Evolutionary conservation across 2,113 vertebrate species (phyloP).

Genomic region (Helogale parvula): DNA sequence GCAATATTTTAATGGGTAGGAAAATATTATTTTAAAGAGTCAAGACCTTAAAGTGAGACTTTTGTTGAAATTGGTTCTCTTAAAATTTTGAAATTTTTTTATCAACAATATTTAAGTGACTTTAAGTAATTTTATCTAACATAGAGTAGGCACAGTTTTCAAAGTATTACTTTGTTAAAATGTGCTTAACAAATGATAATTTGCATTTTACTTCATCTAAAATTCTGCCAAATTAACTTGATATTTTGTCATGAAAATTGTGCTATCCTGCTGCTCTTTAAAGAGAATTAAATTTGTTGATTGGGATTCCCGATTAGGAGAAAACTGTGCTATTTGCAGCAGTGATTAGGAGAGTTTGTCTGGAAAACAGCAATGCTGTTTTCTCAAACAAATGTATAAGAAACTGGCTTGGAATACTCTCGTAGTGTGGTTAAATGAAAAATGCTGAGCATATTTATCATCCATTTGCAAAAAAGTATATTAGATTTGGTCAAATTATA

Average conservation of each 20-base stretch:
- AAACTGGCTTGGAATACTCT: neutral
- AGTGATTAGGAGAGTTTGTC: conserved; percentile 32
- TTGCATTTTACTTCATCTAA: conserved; percentile 59
- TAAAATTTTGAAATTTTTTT: conserved; percentile 44
- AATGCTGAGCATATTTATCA: conserved; percentile 38
- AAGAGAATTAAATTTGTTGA: conserved; percentile 56
- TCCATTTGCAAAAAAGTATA: conserved; percentile 52
- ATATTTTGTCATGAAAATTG: conserved; percentile 51
- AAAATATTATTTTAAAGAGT: conserved; percentile 53
- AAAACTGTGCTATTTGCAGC: neutral
- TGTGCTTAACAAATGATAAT: conserved; percentile 24
- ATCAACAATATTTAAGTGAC: conserved; percentile 37
- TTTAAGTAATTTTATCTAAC: conserved; percentile 56
- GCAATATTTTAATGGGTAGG: conserved; percentile 2
- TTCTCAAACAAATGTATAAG: conserved; percentile 14
- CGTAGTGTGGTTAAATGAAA: conserved; percentile 57
- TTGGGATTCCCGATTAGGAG: neutral
- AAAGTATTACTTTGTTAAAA: conserved; percentile 61
- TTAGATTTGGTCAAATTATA: conserved; percentile 30
- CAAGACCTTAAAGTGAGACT: conserved; percentile 39
- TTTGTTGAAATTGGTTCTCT: conserved; percentile 54
- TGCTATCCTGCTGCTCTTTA: conserved; percentile 32
- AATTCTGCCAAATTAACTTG: conserved; percentile 48
- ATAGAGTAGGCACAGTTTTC: conserved; percentile 55
- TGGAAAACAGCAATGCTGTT: conserved; percentile 16